Evolutionary conservation across 2,888 invertebrate genomes (phyloP).

Genomic region (Xanthia icteritia): DNA sequence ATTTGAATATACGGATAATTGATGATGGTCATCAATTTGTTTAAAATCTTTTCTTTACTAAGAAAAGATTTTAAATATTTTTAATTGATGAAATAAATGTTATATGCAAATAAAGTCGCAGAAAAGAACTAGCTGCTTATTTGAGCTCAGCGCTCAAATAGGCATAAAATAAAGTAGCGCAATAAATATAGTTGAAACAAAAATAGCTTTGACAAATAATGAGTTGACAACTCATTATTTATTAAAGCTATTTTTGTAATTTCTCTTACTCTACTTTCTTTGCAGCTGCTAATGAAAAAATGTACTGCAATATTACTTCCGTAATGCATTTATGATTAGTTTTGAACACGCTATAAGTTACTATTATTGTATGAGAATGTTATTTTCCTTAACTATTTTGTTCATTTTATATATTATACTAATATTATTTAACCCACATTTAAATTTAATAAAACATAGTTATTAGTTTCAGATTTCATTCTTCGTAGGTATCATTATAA

Average conservation of each 20-base stretch:
- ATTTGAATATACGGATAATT: background rate
- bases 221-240: background rate
- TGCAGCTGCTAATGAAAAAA: slow-evolving; percentile 21
- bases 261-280: background rate
- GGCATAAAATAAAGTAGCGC: background rate
- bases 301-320: slow-evolving; percentile 10
- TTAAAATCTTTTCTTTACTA: background rate
- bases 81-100: background rate
- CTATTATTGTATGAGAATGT: background rate
- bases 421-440: background rate
- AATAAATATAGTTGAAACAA: background rate
- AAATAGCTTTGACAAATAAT: no score
- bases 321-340: slow-evolving; percentile 5
- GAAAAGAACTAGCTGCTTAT: background rate
- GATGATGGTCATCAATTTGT: background rate
- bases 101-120: background rate
- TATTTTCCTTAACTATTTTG: background rate
- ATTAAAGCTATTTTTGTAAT: background rate
- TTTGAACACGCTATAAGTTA: slow-evolving; percentile 21
- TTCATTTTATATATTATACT: background rate
- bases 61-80: background rate
- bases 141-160: no score
- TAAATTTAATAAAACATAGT: slow-evolving; percentile 13
- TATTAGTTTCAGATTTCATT: slow-evolving; percentile 42
- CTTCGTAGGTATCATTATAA: slow-evolving; percentile 24